Evolutionary conservation across 2,888 invertebrate species (phyloP).

Genomic region (Chloroclystis v-ata): DNA sequence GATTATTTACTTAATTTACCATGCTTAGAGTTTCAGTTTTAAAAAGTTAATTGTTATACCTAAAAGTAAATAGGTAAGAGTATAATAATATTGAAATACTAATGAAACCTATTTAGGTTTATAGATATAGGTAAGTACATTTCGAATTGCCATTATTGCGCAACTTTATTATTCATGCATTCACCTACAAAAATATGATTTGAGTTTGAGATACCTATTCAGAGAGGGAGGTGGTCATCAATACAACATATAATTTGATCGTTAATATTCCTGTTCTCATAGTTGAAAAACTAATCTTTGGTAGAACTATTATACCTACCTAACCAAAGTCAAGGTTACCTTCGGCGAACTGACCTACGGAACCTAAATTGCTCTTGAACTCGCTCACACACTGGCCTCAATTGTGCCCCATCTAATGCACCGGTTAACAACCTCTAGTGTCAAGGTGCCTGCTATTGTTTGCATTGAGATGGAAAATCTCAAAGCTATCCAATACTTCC

Average conservation of each 20-base stretch:
- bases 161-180: too few relatives aligned
- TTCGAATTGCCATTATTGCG: too few relatives aligned
- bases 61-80: too few relatives aligned
- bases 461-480: constrained; percentile 54
- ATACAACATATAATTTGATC: background rate
- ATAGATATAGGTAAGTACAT: too few relatives aligned
- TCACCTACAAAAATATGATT: too few relatives aligned
- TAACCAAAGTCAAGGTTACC: constrained; percentile 76
- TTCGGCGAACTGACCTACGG: constrained; percentile 78
- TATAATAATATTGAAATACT: too few relatives aligned
- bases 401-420: constrained; percentile 75
- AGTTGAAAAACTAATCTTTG: constrained; percentile 33
- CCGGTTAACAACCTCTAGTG: constrained; percentile 77
- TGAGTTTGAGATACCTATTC: too few relatives aligned
- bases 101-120: too few relatives aligned
- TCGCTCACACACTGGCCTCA: constrained; percentile 77
- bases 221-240: too few relatives aligned
- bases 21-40: too few relatives aligned
- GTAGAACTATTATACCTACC: constrained; percentile 58
- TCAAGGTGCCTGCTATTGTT: constrained; percentile 72
- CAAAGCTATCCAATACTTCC: constrained; percentile 39
- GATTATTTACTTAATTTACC: too few relatives aligned
- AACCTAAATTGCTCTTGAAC: constrained; percentile 78
- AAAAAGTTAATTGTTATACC: too few relatives aligned
- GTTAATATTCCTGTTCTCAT: constrained; percentile 3